Base-by-base conservation (phyloP, 1,140 invertebrate species). In the Neoseiulus cucumeris region DNA sequence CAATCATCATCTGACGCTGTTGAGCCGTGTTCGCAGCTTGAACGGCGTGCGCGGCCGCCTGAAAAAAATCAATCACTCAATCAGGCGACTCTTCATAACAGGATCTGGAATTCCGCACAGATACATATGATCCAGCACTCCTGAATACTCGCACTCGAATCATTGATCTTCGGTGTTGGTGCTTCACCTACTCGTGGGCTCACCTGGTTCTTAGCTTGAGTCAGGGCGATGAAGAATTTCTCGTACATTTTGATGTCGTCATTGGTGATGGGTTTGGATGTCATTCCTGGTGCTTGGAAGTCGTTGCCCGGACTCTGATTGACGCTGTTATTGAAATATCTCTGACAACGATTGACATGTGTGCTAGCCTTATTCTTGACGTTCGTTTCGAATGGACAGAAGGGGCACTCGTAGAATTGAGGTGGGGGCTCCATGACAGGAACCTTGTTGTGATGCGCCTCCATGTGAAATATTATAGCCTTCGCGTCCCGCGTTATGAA, bases 301-400 rank as follows among this genome's bases (percentile, higher is more conserved):
- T 92, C 89, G 7, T 83, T 75, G 0, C 87, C 82, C 5, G 90
- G 89, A 68, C 86, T 83, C 68, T 91, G 76, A 72, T 92, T 92
- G 30, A 83, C 77, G 65, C 91, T 88, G 0, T 87, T 84, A 74
- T 87, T 84, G 75, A 92, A 94, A 74, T 90, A 89, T 75, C 91
- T 91, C 18, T 83, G 80, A 77, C 92, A 96, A 2, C 88, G 84
- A n/a, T 86, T 80, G 67, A 87, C 80, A 78, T 95, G 92, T 18
- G 89, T 80, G 0, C 85, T 88, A 64, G 94, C 76, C 77, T 93
- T 92, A n/a, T 87, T 86, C 75, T 93, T 94, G 66, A 88, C 86
- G 73, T 91, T 91, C 71, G 92, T 89, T 74, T 95, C 91, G 72
- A 92, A 95, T 0, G 88, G 85, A 80, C 92, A 96, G 72, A 91